Percentiles rank a stretch among this genome's conserved stretches.
phyloP scores from a whole-genome alignment of 2,888 invertebrate species.

The Carcina quercana region DNA sequence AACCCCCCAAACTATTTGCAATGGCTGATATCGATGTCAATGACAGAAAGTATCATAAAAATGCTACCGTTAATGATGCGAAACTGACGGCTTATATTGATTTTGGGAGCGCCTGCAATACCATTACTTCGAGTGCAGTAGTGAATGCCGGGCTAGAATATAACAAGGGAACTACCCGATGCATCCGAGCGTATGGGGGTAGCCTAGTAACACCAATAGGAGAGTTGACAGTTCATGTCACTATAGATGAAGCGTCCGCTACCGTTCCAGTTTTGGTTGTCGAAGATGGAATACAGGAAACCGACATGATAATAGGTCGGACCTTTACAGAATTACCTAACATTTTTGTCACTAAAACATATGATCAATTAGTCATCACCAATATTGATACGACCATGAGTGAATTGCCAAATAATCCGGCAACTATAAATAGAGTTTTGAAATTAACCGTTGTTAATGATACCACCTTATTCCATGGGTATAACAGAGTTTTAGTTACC shows the following conservation, averaged over 20 bases:
- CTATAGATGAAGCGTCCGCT: neutral
- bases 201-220: neutral
- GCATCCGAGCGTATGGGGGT: slow-evolving; percentile 1
- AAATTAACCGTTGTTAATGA: neutral
- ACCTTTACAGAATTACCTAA: slow-evolving; percentile 2
- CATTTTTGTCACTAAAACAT: neutral
- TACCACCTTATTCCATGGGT: neutral
- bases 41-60: too few relatives aligned
- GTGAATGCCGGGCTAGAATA: neutral
- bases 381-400: neutral
- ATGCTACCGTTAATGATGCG: too few relatives aligned
- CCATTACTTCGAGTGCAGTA: neutral
- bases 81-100: too few relatives aligned
- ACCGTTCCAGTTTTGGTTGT: slow-evolving; percentile 1
- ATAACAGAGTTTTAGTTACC: neutral
- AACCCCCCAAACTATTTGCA: neutral
- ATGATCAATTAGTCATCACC: neutral
- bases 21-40: neutral
- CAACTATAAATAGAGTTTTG: neutral
- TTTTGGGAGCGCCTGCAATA: slow-evolving; percentile 1
- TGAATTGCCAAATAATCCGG: neutral
- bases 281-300: slow-evolving; percentile 1
- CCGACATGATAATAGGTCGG: slow-evolving; percentile 3
- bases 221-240: neutral
- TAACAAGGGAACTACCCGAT: neutral